Percentiles rank a stretch among this genome's conserved stretches.
Evolutionary conservation across 2,113 vertebrate species (phyloP).

Genomic region (Argyrosomus japonicus): DNA sequence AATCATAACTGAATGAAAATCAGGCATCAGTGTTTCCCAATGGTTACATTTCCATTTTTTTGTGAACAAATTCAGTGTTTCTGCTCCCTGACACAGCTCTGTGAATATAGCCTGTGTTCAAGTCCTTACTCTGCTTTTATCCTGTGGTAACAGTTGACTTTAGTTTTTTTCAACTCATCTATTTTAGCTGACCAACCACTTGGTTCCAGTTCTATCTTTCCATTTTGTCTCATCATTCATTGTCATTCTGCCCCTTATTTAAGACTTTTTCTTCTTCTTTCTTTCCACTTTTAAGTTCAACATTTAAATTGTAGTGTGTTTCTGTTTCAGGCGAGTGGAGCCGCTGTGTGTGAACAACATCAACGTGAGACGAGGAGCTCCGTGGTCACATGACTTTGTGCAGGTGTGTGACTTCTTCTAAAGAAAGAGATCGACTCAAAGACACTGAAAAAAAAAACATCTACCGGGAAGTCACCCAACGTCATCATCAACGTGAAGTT

Average conservation of each 20-base stretch:
- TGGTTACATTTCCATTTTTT: no score
- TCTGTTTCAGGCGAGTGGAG: constrained; percentile 63
- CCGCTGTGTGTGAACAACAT: constrained; percentile 82
- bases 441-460: not conserved
- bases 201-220: not conserved
- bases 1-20: no score
- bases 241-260: no score
- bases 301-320: not conserved
- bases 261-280: not conserved
- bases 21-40: no score
- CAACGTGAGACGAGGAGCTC: constrained; percentile 66
- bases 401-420: constrained; percentile 71
- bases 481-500: not conserved
- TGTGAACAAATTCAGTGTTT: no score
- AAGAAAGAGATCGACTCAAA: not conserved
- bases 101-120: no score
- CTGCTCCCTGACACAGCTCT: no score
- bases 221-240: no score
- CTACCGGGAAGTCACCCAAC: not conserved
- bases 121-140: no score
- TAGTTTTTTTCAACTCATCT: no score
- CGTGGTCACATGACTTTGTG: constrained; percentile 84
- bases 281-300: not conserved
- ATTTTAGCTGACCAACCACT: not conserved
- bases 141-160: no score